Conservation (phyloP, 2,113 vertebrate genomes). For the Muscicapa adusta region DNA sequence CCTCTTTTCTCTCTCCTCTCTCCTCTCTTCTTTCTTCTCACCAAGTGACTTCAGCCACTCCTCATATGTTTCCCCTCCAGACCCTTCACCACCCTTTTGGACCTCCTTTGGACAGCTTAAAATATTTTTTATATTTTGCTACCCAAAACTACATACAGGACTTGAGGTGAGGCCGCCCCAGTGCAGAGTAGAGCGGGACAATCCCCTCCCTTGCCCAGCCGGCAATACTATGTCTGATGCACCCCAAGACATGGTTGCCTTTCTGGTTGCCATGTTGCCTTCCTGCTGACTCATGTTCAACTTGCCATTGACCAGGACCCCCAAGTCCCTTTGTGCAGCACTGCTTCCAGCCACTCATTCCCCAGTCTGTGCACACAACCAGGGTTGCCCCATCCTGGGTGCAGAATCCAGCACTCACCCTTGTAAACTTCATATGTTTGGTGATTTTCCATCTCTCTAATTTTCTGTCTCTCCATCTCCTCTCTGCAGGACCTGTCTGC, state of each 20-base stretch:
- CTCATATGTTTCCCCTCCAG: background rate
- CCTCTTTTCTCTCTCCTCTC: background rate
- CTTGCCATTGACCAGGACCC: fast-evolving
- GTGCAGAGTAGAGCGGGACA: fast-evolving
- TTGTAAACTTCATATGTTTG: background rate
- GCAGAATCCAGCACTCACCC: background rate
- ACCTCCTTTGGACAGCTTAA: background rate
- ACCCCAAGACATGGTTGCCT: fast-evolving
- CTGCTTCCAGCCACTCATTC: background rate
- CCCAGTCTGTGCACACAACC: background rate
- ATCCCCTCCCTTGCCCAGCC: fast-evolving
- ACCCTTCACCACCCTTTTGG: background rate
- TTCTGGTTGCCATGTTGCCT: background rate
- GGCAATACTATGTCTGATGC: fast-evolving
- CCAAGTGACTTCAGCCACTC: background rate
- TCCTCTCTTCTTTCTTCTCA: background rate
- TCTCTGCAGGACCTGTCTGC: background rate
- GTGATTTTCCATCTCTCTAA: background rate
- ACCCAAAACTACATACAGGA: fast-evolving
- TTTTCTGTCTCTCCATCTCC: too few relatives aligned
- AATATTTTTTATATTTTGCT: background rate
- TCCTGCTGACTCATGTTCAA: background rate
- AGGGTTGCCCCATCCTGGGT: background rate
- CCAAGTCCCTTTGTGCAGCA: background rate
- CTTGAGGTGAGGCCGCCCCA: fast-evolving